These are phyloP conservation scores for Campopleginae sp. DNA, from an alignment of 2,888 invertebrate genomes.

Conservation along the genomic window DNA sequence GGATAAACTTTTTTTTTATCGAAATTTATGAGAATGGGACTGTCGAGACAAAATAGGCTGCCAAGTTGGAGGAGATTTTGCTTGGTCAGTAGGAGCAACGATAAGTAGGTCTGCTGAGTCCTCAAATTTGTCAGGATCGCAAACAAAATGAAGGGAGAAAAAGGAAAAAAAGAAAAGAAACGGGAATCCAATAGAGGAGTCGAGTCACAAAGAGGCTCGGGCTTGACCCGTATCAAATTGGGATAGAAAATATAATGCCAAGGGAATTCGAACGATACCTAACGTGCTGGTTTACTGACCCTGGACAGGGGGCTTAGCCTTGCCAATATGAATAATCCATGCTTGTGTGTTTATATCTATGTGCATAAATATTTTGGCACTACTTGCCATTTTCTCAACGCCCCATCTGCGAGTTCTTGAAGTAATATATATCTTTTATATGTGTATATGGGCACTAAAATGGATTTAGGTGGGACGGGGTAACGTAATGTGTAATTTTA, in stretches of 20 bases:
- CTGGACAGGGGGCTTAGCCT: conserved; percentile 17
- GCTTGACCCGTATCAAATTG: conserved; percentile 59
- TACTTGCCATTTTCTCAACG: conserved; percentile 16
- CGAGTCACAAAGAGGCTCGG: conserved; percentile 18
- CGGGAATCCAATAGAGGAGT: conserved; percentile 19
- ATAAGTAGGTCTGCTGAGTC: conserved; percentile 50
- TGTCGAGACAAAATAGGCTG: conserved; percentile 27
- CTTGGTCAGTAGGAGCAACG: conserved; percentile 23
- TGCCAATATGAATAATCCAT: conserved; percentile 22
- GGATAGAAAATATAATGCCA: conserved; percentile 25
- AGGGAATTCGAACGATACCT: conserved; percentile 20
- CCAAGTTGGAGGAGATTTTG: conserved; percentile 27
- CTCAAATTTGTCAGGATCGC: conserved; percentile 46
- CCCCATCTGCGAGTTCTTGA: conserved; percentile 15
- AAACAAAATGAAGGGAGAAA: conserved; percentile 5
- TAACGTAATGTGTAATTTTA: conserved; percentile 63
- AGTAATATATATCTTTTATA: conserved; percentile 9
- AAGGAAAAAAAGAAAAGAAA: conserved; percentile 30
- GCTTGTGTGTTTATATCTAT: neutral
- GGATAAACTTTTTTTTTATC: neutral
- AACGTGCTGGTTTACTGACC: conserved; percentile 39
- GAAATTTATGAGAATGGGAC: conserved; percentile 30
- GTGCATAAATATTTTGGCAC: conserved; percentile 51
- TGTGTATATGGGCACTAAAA: conserved; percentile 7
- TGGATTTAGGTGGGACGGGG: neutral